Conservation (phyloP, 1,140 invertebrate genomes). For the Apis laboriosa region DNA sequence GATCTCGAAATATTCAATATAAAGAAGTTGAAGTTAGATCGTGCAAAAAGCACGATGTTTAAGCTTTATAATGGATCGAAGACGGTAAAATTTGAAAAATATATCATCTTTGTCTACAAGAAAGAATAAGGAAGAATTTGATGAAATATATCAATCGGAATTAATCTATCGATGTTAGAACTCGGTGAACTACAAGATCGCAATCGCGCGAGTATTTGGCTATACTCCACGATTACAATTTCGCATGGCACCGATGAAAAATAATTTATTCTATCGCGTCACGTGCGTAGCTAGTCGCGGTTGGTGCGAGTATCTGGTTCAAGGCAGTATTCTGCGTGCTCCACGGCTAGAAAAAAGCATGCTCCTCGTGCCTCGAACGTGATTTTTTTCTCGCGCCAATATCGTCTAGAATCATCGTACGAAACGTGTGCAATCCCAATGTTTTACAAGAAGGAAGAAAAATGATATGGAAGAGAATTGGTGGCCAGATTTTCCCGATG, state of each 20-base stretch:
- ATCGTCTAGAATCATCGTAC: not conserved
- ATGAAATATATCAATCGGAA: too few species aligned
- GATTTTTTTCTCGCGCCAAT: not conserved
- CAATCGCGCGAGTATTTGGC: not conserved
- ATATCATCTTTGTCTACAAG: too few species aligned
- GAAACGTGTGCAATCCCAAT: not conserved
- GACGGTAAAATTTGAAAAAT: too few species aligned
- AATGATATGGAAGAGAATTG: not conserved
- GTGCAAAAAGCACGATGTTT: too few species aligned
- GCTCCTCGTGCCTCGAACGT: not conserved
- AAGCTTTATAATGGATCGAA: too few species aligned
- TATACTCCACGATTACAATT: not conserved
- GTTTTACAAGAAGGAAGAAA: conserved; percentile 13
- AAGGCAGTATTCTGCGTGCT: conserved; percentile 15
- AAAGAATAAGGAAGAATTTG: too few species aligned
- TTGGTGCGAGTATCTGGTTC: conserved; percentile 37
- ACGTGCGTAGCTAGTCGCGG: not conserved
- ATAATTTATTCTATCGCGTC: not conserved
- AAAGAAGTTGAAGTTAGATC: too few species aligned
- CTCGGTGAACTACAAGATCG: too few species aligned
- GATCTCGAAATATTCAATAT: too few species aligned
- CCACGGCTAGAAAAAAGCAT: not conserved
- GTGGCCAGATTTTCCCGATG: conserved; percentile 6
- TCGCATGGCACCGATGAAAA: not conserved
- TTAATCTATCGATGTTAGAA: too few species aligned